These are phyloP conservation scores for Ceratosolen fusciceps DNA, from an alignment of 1,140 invertebrate genomes.

Conservation along the genomic window DNA sequence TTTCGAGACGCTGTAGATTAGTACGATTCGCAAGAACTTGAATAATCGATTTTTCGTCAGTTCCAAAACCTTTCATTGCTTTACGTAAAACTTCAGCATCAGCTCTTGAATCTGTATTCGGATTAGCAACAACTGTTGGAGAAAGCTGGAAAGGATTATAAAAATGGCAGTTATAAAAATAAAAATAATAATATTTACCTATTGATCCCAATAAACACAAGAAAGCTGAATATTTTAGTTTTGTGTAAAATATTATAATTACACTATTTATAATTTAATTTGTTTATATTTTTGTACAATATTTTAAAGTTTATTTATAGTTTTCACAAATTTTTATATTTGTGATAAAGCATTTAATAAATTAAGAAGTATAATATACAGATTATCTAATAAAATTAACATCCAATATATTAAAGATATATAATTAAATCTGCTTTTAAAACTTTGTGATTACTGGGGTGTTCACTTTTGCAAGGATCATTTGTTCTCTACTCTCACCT, in stretches of 20 bases:
- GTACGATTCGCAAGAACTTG: conserved; percentile 81
- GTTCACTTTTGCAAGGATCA: conserved; percentile 2
- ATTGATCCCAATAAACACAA: conserved; percentile 31
- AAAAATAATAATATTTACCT: not conserved
- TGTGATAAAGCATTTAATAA: not conserved
- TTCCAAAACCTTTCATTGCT: conserved; percentile 90
- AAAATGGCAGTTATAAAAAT: conserved; percentile 37
- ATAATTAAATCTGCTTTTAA: not conserved
- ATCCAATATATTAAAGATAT: not conserved
- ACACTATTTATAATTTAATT: not conserved
- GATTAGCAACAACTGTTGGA: conserved; percentile 76
- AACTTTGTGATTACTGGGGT: conserved; percentile 29
- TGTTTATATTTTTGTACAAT: not conserved
- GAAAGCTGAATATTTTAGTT: not conserved
- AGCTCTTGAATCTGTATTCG: conserved; percentile 77
- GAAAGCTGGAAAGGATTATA: conserved; percentile 70
- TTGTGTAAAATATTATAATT: not conserved
- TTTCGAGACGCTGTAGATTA: conserved; percentile 83
- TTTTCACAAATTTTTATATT: not conserved
- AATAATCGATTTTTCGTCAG: conserved; percentile 88
- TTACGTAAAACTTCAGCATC: conserved; percentile 87
- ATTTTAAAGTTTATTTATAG: not conserved
- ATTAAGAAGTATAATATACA: not conserved
- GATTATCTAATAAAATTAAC: not conserved
- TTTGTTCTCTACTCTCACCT: conserved; percentile 56